phyloP scores from a whole-genome alignment of 2,888 invertebrate species.

The Hypolimnas misippus region DNA sequence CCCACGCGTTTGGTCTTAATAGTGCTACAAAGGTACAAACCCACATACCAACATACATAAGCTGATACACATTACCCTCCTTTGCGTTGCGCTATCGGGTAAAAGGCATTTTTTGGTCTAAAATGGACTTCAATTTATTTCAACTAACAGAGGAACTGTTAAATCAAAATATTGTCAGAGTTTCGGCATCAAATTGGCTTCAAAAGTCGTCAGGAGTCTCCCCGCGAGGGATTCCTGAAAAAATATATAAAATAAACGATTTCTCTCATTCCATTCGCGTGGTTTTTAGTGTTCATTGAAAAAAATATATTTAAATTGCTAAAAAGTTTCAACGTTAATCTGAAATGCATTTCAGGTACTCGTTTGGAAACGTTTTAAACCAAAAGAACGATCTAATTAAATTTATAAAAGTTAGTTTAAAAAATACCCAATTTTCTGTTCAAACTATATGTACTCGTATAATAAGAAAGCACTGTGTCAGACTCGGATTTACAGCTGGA shows the following conservation, averaged over 20 bases:
- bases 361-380: constrained; percentile 9
- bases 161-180: constrained; percentile 4
- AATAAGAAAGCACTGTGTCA: constrained; percentile 11
- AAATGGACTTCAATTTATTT: not conserved
- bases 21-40: too few species aligned
- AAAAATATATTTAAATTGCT: constrained; percentile 14
- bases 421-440: not conserved
- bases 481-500: constrained; percentile 14
- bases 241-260: not conserved
- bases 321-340: constrained; percentile 21
- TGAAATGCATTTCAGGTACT: constrained; percentile 14
- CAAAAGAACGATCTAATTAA: constrained; percentile 19
- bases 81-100: too few species aligned
- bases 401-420: constrained; percentile 11
- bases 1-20: too few species aligned
- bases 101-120: too few species aligned
- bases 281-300: constrained; percentile 16
- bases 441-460: constrained; percentile 4
- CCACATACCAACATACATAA: too few species aligned
- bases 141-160: not conserved
- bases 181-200: not conserved
- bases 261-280: constrained; percentile 10
- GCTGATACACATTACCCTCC: too few species aligned
- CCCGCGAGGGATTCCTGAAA: not conserved
- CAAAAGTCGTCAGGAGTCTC: not conserved